phyloP scores from a whole-genome alignment of 2,797 vertebrate genomes.

The Arctocebus calabarensis region DNA sequence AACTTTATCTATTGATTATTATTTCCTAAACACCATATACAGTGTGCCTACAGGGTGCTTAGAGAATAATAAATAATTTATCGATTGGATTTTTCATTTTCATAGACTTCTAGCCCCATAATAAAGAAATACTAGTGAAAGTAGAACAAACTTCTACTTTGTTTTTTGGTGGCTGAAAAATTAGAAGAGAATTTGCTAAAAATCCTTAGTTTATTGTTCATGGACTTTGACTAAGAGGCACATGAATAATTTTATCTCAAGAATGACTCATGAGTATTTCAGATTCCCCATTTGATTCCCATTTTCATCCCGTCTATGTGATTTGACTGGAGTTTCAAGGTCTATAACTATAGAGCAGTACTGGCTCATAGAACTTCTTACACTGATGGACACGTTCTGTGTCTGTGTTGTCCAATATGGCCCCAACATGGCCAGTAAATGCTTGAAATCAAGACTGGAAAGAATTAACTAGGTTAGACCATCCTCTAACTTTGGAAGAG shows the following conservation, averaged over 20 bases:
- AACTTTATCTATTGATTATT: slow-evolving; percentile 17
- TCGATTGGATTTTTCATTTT: background rate
- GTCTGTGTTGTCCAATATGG: background rate
- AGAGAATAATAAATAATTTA: slow-evolving; percentile 23
- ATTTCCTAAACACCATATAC: background rate
- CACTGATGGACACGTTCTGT: background rate
- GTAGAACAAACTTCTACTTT: background rate
- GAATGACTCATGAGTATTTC: background rate
- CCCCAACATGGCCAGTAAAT: background rate
- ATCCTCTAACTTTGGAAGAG: background rate
- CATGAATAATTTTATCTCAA: background rate
- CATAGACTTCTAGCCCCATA: background rate
- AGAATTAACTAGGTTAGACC: background rate
- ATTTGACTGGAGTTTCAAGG: background rate
- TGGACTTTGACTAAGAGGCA: slow-evolving; percentile 25
- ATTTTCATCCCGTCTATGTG: background rate
- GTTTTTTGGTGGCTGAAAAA: slow-evolving; percentile 31
- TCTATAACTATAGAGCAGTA: background rate
- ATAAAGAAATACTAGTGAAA: background rate
- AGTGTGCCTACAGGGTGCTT: background rate
- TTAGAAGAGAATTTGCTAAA: slow-evolving; percentile 48
- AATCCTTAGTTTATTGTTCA: slow-evolving; percentile 37
- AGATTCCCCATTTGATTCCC: background rate
- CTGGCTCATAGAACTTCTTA: background rate
- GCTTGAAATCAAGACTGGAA: slow-evolving; percentile 7